These are phyloP conservation scores for Caradrina clavipalpis DNA, from an alignment of 2,888 invertebrate genomes.

Conservation along the genomic window DNA sequence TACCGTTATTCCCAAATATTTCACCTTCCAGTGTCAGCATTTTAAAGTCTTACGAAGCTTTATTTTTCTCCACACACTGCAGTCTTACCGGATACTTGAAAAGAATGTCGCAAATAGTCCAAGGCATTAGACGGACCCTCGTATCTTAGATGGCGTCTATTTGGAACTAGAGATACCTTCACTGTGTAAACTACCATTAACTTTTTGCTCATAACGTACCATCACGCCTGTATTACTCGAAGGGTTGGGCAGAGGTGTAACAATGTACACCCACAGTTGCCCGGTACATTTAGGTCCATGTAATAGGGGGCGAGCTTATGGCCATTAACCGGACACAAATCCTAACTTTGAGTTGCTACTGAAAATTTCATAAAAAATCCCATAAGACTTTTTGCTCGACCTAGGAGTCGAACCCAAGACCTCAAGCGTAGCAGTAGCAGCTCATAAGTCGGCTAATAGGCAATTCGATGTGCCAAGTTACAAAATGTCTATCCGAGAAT, in stretches of 20 bases:
- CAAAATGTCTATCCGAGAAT: neutral
- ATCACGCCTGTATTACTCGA: too few relatives aligned
- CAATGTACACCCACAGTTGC: too few relatives aligned
- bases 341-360: too few relatives aligned
- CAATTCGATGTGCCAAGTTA: neutral
- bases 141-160: conserved; percentile 17
- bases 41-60: conserved; percentile 45
- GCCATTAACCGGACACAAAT: too few relatives aligned
- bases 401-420: too few relatives aligned
- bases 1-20: conserved; percentile 41
- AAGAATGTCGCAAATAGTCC: conserved; percentile 36
- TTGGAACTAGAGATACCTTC: conserved; percentile 9
- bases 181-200: neutral
- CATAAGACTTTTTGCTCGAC: too few relatives aligned
- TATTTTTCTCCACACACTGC: conserved; percentile 39
- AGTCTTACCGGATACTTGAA: conserved; percentile 35
- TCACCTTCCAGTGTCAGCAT: conserved; percentile 45
- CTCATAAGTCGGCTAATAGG: neutral
- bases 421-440: too few relatives aligned
- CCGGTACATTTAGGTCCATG: too few relatives aligned
- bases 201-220: too few relatives aligned
- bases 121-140: conserved; percentile 23
- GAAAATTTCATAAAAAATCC: too few relatives aligned
- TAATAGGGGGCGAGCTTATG: too few relatives aligned
- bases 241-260: too few relatives aligned